Evolutionary conservation across 2,888 invertebrate species (phyloP).

Genomic region (Acanthococcus lagerstroemiae): DNA sequence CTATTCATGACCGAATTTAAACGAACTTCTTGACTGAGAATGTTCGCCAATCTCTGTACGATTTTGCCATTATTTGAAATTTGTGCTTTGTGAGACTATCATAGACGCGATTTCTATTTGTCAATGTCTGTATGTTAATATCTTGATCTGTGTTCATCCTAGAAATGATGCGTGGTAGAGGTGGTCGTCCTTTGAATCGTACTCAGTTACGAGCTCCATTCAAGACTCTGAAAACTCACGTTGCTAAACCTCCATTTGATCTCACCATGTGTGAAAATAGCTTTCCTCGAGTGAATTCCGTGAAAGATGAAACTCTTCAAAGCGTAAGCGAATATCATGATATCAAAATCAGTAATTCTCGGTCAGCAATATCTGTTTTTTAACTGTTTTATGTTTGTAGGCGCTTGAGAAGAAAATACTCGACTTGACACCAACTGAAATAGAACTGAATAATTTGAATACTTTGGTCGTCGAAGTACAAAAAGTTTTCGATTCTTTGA

Average conservation of each 20-base stretch:
- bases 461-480: constrained; percentile 94
- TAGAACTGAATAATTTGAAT: constrained; percentile 83
- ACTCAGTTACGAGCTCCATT: constrained; percentile 13
- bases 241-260: constrained; percentile 73
- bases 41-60: too few species aligned
- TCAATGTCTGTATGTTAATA: too few species aligned
- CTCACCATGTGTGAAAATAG: constrained; percentile 75
- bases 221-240: constrained; percentile 23
- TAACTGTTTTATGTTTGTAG: constrained; percentile 43
- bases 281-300: constrained; percentile 74
- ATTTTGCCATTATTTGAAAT: too few species aligned
- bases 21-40: too few species aligned
- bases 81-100: too few species aligned
- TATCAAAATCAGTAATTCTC: too few species aligned
- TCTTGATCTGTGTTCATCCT: not conserved
- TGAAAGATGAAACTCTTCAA: constrained; percentile 71
- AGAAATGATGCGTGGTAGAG: constrained; percentile 22
- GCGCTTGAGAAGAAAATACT: constrained; percentile 83
- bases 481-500: constrained; percentile 82
- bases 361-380: not conserved
- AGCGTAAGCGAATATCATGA: constrained; percentile 50
- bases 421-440: constrained; percentile 80
- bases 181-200: constrained; percentile 23
- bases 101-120: too few species aligned
- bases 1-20: too few species aligned